Evolutionary conservation across 2,113 vertebrate genomes (phyloP).

Genomic region (Hiodon alosoides): DNA sequence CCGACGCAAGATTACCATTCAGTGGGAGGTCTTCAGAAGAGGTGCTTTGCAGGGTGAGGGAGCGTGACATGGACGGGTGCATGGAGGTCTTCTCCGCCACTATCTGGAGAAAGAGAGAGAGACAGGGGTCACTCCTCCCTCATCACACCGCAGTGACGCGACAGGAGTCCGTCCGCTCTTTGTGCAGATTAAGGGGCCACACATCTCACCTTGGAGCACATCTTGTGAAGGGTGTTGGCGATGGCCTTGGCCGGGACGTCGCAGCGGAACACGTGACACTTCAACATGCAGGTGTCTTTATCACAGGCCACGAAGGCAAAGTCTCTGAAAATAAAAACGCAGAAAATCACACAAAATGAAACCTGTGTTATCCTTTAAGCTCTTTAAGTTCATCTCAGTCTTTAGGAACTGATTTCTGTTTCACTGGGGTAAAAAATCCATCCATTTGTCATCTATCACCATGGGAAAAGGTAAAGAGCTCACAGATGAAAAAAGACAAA

Average conservation of each 20-base stretch:
- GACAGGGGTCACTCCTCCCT: background rate
- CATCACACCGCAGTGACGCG: background rate
- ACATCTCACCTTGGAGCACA: slow-evolving; percentile 82
- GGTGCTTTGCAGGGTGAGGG: slow-evolving; percentile 67
- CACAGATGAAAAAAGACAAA: no score
- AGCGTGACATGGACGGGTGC: slow-evolving; percentile 52
- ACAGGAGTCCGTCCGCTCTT: background rate
- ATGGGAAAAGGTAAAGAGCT: no score
- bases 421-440: no score
- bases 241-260: slow-evolving; percentile 87
- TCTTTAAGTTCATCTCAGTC: no score
- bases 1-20: slow-evolving; percentile 70
- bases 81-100: slow-evolving; percentile 68
- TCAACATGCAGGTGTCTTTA: slow-evolving; percentile 89
- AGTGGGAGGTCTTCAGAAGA: slow-evolving; percentile 71
- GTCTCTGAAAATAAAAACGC: slow-evolving; percentile 65
- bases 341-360: no score
- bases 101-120: slow-evolving; percentile 54
- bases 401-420: no score
- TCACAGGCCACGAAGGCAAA: slow-evolving; percentile 93
- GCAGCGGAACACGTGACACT: slow-evolving; percentile 94
- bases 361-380: no score
- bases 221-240: slow-evolving; percentile 80
- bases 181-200: background rate
- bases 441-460: no score